A percentile compares a stretch with the other conserved stretches of the same genome.
phyloP scores from a whole-genome alignment of 2,888 invertebrate species.

The Serripes groenlandicus region DNA sequence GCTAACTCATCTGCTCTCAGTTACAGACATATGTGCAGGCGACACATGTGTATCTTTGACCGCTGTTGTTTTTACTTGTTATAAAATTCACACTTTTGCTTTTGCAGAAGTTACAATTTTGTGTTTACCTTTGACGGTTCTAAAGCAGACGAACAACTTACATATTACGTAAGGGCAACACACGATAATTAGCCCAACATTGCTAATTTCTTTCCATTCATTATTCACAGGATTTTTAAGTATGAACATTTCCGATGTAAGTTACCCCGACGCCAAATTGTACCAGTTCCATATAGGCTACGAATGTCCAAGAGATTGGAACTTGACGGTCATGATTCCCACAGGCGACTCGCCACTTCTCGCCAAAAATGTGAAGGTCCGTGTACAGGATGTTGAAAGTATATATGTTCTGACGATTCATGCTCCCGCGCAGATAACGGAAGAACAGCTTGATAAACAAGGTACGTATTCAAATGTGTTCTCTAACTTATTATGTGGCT shows the following conservation, averaged over 20 bases:
- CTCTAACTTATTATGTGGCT: background rate
- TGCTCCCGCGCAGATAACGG: constrained; percentile 62
- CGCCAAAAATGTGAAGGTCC: constrained; percentile 74
- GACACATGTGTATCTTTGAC: too few species aligned
- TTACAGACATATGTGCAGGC: too few species aligned
- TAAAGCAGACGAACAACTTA: too few species aligned
- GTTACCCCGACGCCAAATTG: constrained; percentile 74
- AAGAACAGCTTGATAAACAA: constrained; percentile 31
- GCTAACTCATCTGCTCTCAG: too few species aligned
- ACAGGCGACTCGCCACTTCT: constrained; percentile 75
- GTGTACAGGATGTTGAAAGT: constrained; percentile 67
- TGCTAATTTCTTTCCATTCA: too few species aligned
- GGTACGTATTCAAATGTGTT: background rate
- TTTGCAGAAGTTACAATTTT: too few species aligned
- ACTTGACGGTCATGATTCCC: constrained; percentile 78
- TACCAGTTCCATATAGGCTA: constrained; percentile 82
- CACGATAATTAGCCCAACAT: too few species aligned
- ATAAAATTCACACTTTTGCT: too few species aligned
- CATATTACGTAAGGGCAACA: too few species aligned
- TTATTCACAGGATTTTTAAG: constrained; percentile 78
- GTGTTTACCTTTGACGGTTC: too few species aligned
- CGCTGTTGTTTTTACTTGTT: too few species aligned
- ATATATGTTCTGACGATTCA: constrained; percentile 73
- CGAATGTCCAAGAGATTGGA: constrained; percentile 80
- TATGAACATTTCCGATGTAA: constrained; percentile 79